Percentiles rank a stretch among this genome's conserved stretches.
These are phyloP conservation scores for Elaeidobius kamerunicus DNA, from an alignment of 2,888 invertebrate genomes.

Conservation along the genomic window DNA sequence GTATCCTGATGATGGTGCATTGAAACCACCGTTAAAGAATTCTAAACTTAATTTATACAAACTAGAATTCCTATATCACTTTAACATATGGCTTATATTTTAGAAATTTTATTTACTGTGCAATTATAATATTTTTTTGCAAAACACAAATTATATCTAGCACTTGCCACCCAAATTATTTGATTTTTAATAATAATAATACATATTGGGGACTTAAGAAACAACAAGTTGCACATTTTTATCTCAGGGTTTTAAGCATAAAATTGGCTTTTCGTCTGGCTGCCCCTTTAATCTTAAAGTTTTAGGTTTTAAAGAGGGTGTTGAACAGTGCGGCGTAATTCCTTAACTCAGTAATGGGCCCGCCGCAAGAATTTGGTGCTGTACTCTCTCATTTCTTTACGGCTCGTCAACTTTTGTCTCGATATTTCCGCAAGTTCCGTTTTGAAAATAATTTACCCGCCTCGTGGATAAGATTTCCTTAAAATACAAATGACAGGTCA, in stretches of 20 bases:
- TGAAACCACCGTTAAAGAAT: slow-evolving; percentile 4
- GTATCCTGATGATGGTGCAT: slow-evolving; percentile 9
- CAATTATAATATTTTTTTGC: no score
- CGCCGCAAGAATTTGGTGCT: slow-evolving; percentile 34
- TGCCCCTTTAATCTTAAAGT: slow-evolving; percentile 32
- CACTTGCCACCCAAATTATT: no score
- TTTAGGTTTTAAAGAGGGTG: slow-evolving; percentile 34
- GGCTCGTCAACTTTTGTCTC: slow-evolving; percentile 49
- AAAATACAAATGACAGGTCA: slow-evolving; percentile 41
- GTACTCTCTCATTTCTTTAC: slow-evolving; percentile 48
- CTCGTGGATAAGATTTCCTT: slow-evolving; percentile 38
- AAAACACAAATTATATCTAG: no score
- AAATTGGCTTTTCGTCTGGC: slow-evolving; percentile 38
- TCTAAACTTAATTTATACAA: not conserved
- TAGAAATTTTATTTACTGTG: no score
- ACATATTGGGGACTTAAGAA: slow-evolving; percentile 12
- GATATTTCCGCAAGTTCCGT: slow-evolving; percentile 48
- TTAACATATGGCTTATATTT: no score
- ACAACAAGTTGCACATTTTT: slow-evolving; percentile 24
- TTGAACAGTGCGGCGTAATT: slow-evolving; percentile 38
- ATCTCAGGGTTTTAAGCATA: slow-evolving; percentile 36
- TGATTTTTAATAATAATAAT: no score
- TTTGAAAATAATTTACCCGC: slow-evolving; percentile 43
- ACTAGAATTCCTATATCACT: no score
- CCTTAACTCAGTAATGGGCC: slow-evolving; percentile 41